Conservation (phyloP, 2,797 vertebrate species). For the Glossophaga mutica region DNA sequence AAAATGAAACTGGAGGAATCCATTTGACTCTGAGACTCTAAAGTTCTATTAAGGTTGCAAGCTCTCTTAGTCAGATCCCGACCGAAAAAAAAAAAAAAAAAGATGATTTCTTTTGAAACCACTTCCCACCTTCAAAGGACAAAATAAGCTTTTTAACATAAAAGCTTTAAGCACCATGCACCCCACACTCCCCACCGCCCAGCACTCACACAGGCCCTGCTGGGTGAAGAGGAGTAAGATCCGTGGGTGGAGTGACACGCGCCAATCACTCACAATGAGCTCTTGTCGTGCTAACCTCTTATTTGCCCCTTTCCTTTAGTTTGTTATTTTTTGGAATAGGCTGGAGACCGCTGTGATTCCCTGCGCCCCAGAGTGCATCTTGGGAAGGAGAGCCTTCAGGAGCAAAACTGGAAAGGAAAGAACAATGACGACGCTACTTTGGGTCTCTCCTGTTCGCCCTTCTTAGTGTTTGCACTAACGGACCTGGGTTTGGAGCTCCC, state of each 20-base stretch:
- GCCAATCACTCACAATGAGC: neutral
- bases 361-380: neutral
- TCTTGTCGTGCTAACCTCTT: neutral
- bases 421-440: neutral
- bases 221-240: neutral
- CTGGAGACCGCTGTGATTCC: neutral
- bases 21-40: constrained; percentile 2
- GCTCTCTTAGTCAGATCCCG: neutral
- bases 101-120: constrained; percentile 31
- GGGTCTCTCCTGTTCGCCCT: neutral
- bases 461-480: neutral
- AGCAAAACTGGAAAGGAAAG: neutral
- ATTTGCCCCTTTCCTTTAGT: neutral
- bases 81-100: neutral
- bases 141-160: constrained; percentile 32
- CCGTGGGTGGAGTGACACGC: neutral
- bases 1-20: constrained; percentile 52
- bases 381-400: neutral
- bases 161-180: neutral
- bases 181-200: neutral
- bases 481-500: neutral
- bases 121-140: constrained; percentile 30
- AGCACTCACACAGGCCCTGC: neutral
- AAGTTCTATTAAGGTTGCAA: constrained; percentile 26
- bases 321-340: constrained; percentile 24